Evolutionary conservation across 2,113 vertebrate species (phyloP).

Genomic region (Saguinus midas): DNA sequence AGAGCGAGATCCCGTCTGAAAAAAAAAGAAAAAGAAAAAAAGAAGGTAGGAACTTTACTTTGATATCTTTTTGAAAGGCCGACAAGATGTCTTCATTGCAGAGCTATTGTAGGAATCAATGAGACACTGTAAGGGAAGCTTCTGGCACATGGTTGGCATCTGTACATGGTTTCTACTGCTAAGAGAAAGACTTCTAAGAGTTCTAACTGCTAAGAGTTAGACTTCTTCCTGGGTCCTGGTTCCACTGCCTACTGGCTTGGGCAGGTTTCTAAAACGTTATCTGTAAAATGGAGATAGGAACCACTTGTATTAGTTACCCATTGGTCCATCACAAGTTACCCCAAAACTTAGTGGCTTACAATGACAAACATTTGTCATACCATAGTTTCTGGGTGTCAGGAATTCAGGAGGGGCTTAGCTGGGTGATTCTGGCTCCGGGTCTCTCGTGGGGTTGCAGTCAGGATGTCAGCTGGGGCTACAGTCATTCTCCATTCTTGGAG

Average conservation of each 20-base stretch:
- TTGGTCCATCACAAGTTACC: background rate
- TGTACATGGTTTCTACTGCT: slow-evolving; percentile 3
- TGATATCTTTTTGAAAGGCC: slow-evolving; percentile 45
- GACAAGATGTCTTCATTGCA: slow-evolving; percentile 5
- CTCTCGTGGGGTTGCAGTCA: background rate
- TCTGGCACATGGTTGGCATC: background rate
- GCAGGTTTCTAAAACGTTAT: background rate
- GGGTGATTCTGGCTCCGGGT: background rate
- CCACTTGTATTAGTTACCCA: background rate
- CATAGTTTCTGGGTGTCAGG: background rate
- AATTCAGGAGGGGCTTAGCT: slow-evolving; percentile 24
- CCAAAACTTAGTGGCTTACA: slow-evolving; percentile 1
- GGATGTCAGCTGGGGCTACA: background rate
- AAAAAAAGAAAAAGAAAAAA: background rate
- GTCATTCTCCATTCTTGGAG: background rate
- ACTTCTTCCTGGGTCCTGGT: background rate
- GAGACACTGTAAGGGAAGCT: slow-evolving; percentile 17
- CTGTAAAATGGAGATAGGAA: slow-evolving; percentile 8
- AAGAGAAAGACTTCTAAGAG: background rate
- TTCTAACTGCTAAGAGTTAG: slow-evolving; percentile 9
- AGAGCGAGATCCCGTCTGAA: too few relatives aligned
- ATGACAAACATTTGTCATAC: slow-evolving; percentile 1
- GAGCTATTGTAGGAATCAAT: slow-evolving; percentile 33
- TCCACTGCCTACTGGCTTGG: background rate
- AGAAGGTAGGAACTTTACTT: slow-evolving; percentile 17